Conservation (phyloP, 1,140 invertebrate species). For the Geopemphigus sp. region DNA sequence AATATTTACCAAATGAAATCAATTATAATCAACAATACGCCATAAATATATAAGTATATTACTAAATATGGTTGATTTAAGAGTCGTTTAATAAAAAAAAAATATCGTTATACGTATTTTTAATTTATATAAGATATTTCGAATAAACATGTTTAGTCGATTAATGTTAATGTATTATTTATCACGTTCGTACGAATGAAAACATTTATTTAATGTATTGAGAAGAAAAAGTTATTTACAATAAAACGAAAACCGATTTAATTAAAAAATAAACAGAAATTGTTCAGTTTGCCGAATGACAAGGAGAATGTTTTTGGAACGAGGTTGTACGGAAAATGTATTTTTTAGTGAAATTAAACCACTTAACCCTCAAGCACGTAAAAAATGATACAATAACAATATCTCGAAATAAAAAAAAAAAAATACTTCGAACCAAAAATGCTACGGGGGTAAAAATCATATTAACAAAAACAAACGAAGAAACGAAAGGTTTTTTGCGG, state of each 20-base stretch:
- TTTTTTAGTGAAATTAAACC: slow-evolving; percentile 29
- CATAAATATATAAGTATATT: too few species aligned
- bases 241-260: slow-evolving; percentile 20
- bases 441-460: slow-evolving; percentile 32
- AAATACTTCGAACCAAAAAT: slow-evolving; percentile 26
- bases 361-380: slow-evolving; percentile 28
- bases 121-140: too few species aligned
- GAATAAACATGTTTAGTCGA: too few species aligned
- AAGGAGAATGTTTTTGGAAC: slow-evolving; percentile 9
- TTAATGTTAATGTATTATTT: not conserved
- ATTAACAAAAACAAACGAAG: slow-evolving; percentile 28
- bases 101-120: too few species aligned
- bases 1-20: too few species aligned
- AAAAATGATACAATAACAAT: slow-evolving; percentile 38
- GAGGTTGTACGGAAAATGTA: slow-evolving; percentile 3
- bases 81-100: too few species aligned
- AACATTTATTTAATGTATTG: not conserved
- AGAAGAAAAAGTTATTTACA: not conserved
- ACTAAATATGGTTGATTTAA: too few species aligned
- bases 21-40: too few species aligned
- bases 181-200: not conserved
- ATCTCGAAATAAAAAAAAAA: slow-evolving; percentile 7
- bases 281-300: not conserved
- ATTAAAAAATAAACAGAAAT: slow-evolving; percentile 38
- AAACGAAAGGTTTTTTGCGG: slow-evolving; percentile 32